Percentiles rank a stretch among this genome's conserved stretches.
Conservation (phyloP, 2,888 invertebrate species). For the Heliconius ethilla region DNA sequence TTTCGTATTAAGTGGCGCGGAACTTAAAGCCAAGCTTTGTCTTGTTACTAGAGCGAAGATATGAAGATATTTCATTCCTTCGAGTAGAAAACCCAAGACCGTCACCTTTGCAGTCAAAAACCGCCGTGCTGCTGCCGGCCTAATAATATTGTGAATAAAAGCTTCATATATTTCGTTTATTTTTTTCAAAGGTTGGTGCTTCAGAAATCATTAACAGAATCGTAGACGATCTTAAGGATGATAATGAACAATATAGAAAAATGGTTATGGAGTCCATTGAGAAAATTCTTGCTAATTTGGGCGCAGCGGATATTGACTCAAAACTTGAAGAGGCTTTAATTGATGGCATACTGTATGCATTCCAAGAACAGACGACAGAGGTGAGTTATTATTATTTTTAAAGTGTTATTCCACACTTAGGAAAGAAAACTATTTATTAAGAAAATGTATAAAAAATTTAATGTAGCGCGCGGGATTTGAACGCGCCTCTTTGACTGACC, state of each 20-base stretch:
- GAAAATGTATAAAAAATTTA: too few species aligned
- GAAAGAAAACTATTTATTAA: too few species aligned
- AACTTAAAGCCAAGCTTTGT: too few species aligned
- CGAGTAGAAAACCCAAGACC: too few species aligned
- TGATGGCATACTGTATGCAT: constrained; percentile 99
- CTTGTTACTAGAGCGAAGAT: too few species aligned
- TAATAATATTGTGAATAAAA: not conserved
- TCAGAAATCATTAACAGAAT: constrained; percentile 99
- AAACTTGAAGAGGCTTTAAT: constrained; percentile 99
- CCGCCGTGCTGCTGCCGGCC: not conserved
- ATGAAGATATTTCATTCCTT: too few species aligned
- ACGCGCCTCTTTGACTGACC: too few species aligned
- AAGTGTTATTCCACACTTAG: too few species aligned
- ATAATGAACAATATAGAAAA: constrained; percentile 99
- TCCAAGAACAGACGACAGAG: constrained; percentile 99
- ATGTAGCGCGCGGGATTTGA: too few species aligned
- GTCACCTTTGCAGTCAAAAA: too few species aligned
- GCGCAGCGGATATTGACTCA: constrained; percentile 98
- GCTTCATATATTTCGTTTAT: not conserved
- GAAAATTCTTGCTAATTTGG: constrained; percentile 98
- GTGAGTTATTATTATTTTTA: constrained; percentile 62
- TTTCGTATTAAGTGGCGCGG: too few species aligned
- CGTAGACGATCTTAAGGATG: constrained; percentile 99
- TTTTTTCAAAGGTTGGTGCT: constrained; percentile 88
- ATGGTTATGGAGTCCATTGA: constrained; percentile 99